Conservation (phyloP, 1,140 invertebrate species). For the Kradibia gibbosae region DNA sequence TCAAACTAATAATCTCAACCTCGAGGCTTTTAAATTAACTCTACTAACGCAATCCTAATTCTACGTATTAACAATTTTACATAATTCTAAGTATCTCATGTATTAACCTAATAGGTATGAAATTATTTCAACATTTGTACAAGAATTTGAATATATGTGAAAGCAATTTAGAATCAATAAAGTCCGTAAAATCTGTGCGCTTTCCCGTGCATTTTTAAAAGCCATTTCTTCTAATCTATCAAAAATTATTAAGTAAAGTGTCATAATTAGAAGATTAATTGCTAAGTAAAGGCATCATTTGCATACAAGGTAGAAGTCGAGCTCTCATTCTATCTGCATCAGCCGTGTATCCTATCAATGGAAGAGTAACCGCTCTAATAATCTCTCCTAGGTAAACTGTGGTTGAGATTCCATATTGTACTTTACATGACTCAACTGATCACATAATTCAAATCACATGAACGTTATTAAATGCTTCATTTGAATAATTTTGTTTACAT, state of each 20-base stretch:
- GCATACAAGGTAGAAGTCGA: slow-evolving; percentile 71
- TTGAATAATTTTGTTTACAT: background rate
- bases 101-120: no score
- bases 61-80: no score
- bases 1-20: no score
- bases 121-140: no score
- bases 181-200: no score
- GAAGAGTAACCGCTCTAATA: slow-evolving; percentile 81
- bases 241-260: slow-evolving; percentile 56
- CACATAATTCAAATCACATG: background rate
- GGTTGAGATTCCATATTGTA: slow-evolving; percentile 59
- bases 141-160: no score
- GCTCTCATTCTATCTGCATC: slow-evolving; percentile 69
- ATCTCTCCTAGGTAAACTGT: slow-evolving; percentile 76
- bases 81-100: no score
- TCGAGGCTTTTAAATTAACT: no score
- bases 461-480: background rate
- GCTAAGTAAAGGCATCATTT: slow-evolving; percentile 77
- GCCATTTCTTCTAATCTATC: no score
- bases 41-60: no score
- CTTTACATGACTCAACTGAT: slow-evolving; percentile 54
- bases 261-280: slow-evolving; percentile 79
- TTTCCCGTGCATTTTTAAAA: no score
- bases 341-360: slow-evolving; percentile 84
- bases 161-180: no score